These are phyloP conservation scores for Pollenia amentaria DNA, from an alignment of 2,888 invertebrate species.

Conservation along the genomic window DNA sequence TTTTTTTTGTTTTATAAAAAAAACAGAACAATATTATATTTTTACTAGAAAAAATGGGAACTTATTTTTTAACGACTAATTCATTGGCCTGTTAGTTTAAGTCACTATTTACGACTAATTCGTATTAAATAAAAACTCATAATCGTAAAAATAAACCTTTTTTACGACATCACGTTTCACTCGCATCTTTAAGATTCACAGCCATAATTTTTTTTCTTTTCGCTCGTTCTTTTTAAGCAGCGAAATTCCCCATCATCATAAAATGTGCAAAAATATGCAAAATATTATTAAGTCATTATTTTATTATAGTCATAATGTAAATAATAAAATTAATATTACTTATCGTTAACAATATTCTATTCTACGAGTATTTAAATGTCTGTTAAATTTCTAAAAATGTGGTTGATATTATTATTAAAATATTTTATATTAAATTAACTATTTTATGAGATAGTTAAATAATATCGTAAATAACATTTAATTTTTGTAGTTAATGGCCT, in stretches of 20 bases:
- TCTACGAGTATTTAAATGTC: background rate
- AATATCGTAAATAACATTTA: slow-evolving; percentile 25
- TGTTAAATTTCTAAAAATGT: background rate
- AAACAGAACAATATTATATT: background rate
- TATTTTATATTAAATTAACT: slow-evolving; percentile 42
- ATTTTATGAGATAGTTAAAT: slow-evolving; percentile 39
- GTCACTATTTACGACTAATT: slow-evolving; percentile 33
- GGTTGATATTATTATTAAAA: slow-evolving; percentile 11
- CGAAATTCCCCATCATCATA: slow-evolving; percentile 28
- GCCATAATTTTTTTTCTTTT: slow-evolving; percentile 16
- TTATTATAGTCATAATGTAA: slow-evolving; percentile 17
- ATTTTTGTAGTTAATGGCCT: slow-evolving; percentile 32
- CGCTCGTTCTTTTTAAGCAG: background rate
- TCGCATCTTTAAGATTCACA: slow-evolving; percentile 12
- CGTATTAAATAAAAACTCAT: slow-evolving; percentile 37
- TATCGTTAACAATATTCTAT: slow-evolving; percentile 16
- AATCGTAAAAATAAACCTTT: slow-evolving; percentile 44
- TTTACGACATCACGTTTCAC: slow-evolving; percentile 48
- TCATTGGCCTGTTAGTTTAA: slow-evolving; percentile 48
- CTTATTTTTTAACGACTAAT: slow-evolving; percentile 42
- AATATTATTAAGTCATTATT: slow-evolving; percentile 43
- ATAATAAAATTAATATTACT: slow-evolving; percentile 25
- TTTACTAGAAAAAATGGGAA: slow-evolving; percentile 36
- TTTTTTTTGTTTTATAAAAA: background rate
- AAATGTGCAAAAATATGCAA: slow-evolving; percentile 39